Evolutionary conservation across 2,113 vertebrate species (phyloP).

Genomic region (Prunella fulvescens): DNA sequence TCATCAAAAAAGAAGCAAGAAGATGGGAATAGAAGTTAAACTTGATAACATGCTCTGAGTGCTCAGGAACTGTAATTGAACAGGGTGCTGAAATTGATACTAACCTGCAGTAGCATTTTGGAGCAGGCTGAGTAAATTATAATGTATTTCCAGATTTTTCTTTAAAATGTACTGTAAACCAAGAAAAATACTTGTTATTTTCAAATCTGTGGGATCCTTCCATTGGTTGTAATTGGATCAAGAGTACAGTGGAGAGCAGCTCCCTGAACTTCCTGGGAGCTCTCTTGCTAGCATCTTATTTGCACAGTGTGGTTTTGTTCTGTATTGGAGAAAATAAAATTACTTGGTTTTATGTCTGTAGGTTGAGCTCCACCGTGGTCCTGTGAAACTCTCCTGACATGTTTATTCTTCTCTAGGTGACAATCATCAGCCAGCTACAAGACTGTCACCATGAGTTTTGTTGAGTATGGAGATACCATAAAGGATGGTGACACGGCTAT

Average conservation of each 20-base stretch:
- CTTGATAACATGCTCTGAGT: background rate
- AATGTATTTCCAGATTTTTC: background rate
- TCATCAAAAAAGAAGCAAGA: background rate
- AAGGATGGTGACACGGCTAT: conserved; percentile 92
- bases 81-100: background rate
- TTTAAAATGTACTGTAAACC: background rate
- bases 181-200: background rate
- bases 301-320: background rate
- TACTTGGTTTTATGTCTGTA: background rate
- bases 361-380: background rate
- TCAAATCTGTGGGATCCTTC: background rate
- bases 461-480: conserved; percentile 85
- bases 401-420: background rate
- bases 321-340: background rate
- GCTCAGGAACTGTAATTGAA: background rate
- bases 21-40: background rate
- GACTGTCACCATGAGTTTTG: conserved; percentile 85
- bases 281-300: background rate
- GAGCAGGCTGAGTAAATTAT: background rate
- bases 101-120: background rate
- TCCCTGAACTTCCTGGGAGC: background rate
- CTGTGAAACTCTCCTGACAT: background rate
- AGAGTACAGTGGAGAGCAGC: fast-evolving
- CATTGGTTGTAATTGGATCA: background rate
- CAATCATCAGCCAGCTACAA: background rate